phyloP scores from a whole-genome alignment of 2,888 invertebrate genomes.

The Cylindroiulus punctatus region DNA sequence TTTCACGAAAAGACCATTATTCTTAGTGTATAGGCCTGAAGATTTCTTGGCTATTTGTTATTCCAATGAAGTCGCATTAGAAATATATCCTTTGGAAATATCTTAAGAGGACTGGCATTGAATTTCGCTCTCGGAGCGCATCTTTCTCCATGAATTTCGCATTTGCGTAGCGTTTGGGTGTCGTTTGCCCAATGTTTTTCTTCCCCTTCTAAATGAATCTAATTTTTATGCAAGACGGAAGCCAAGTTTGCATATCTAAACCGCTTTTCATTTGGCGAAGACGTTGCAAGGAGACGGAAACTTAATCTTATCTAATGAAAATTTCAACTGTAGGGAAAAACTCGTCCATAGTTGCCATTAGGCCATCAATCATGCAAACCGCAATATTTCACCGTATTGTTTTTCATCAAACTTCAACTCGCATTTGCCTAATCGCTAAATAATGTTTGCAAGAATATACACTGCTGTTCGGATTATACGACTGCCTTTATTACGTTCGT shows the following conservation, averaged over 20 bases:
- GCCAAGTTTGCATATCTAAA: constrained; percentile 29
- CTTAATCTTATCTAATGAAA: constrained; percentile 38
- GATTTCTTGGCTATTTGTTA: background rate
- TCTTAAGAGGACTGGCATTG: background rate
- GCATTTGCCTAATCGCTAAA: constrained; percentile 38
- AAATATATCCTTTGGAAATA: constrained; percentile 2
- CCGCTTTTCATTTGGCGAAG: constrained; percentile 5
- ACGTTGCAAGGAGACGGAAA: constrained; percentile 1
- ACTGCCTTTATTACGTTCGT: background rate
- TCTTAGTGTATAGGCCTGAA: background rate
- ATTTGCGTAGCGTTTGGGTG: constrained; percentile 15
- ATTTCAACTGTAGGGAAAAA: background rate
- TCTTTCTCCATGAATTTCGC: constrained; percentile 27
- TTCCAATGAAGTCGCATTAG: constrained; percentile 20
- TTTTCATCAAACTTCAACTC: constrained; percentile 31
- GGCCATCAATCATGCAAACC: constrained; percentile 9
- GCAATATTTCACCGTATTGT: constrained; percentile 34
- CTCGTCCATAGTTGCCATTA: constrained; percentile 31
- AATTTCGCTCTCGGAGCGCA: background rate
- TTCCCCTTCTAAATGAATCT: constrained; percentile 36
- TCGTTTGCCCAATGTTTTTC: constrained; percentile 17
- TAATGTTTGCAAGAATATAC: constrained; percentile 11
- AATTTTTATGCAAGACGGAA: constrained; percentile 34
- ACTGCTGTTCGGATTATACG: background rate
- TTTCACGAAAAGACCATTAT: background rate